Conservation (phyloP, 2,113 vertebrate species). For the Apaloderma vittatum region DNA sequence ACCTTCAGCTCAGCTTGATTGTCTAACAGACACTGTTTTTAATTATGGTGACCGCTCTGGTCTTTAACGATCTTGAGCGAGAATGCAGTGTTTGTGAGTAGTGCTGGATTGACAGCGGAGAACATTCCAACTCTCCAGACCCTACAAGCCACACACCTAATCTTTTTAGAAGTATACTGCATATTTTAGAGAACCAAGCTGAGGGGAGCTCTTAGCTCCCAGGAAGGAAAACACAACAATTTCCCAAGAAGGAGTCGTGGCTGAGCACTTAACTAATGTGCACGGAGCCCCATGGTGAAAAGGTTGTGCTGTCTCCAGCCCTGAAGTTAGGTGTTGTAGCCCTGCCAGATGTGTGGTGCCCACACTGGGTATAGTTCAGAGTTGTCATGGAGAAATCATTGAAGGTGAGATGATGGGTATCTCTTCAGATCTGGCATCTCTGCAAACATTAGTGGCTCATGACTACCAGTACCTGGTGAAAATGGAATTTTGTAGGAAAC, state of each 20-base stretch:
- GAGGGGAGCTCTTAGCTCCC: neutral
- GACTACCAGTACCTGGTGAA: neutral
- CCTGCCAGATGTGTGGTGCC: neutral
- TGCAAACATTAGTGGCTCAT: neutral
- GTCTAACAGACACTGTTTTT: constrained; percentile 16
- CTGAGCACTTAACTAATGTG: neutral
- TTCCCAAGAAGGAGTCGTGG: neutral
- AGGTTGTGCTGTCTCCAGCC: neutral
- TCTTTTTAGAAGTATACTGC: neutral
- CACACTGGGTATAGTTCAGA: neutral
- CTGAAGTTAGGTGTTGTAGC: neutral
- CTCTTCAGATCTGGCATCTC: neutral
- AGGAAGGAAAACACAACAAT: neutral
- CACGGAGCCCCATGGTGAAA: neutral
- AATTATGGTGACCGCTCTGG: neutral
- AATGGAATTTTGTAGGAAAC: neutral
- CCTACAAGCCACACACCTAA: neutral
- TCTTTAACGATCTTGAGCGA: neutral
- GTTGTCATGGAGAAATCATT: neutral
- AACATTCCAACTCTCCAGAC: neutral
- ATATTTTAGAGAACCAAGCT: neutral
- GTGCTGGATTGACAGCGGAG: neutral
- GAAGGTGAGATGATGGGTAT: neutral
- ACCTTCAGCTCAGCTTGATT: neutral
- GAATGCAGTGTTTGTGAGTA: neutral